A percentile compares a stretch with the other conserved stretches of the same genome.
These are phyloP conservation scores for Drosophila rufa DNA, from an alignment of 1,140 invertebrate species.

Conservation along the genomic window DNA sequence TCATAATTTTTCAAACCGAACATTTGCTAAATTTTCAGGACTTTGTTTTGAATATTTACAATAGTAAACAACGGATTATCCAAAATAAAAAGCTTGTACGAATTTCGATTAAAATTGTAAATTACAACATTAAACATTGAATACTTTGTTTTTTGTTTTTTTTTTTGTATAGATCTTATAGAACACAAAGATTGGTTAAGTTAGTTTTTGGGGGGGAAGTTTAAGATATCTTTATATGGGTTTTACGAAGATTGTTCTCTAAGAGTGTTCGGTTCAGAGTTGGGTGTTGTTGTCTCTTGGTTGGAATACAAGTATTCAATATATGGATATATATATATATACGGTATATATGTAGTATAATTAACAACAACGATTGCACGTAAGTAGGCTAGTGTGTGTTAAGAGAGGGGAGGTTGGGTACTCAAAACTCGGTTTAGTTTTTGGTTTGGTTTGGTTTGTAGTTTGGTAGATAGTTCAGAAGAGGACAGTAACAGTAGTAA, in stretches of 20 bases:
- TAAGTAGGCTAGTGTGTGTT: conserved; percentile 68
- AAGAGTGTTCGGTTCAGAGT: conserved; percentile 48
- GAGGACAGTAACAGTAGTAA: conserved; percentile 73
- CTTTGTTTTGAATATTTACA: conserved; percentile 40
- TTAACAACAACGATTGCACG: conserved; percentile 76
- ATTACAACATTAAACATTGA: conserved; percentile 82
- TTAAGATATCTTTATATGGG: conserved; percentile 44
- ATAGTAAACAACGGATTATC: conserved; percentile 18
- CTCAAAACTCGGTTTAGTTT: conserved; percentile 67
- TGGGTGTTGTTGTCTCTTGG: conserved; percentile 61
- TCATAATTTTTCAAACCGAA: conserved; percentile 30
- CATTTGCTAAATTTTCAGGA: conserved; percentile 36
- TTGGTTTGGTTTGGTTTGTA: conserved; percentile 25
- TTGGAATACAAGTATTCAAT: conserved; percentile 72
- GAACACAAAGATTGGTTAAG: conserved; percentile 54
- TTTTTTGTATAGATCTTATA: conserved; percentile 44
- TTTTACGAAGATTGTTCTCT: conserved; percentile 60
- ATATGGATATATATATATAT: conserved; percentile 58
- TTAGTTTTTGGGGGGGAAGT: conserved; percentile 30
- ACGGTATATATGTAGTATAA: conserved; percentile 60
- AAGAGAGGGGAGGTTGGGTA: conserved; percentile 56
- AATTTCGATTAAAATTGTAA: conserved; percentile 55
- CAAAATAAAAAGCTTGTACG: conserved; percentile 28
- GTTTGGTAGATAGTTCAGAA: conserved; percentile 71
- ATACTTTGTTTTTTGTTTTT: conserved; percentile 51